phyloP scores from a whole-genome alignment of 2,888 invertebrate genomes.

The Atrina japonica region DNA sequence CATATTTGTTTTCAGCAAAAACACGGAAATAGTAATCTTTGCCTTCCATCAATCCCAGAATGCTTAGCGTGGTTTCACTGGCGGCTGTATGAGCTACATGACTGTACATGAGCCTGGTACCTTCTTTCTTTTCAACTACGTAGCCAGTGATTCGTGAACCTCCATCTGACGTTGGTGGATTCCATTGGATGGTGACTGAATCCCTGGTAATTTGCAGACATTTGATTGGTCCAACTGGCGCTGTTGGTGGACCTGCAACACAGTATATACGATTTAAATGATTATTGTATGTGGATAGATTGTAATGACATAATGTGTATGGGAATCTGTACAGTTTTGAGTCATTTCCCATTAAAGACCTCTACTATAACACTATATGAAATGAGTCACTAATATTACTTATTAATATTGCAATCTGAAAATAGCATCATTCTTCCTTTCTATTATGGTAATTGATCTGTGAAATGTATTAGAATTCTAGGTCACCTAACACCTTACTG shows the following conservation, averaged over 20 bases:
- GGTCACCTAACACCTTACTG: no score
- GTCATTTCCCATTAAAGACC: no score
- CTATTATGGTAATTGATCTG: no score
- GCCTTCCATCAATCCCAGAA: constrained; percentile 86
- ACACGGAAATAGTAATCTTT: constrained; percentile 92
- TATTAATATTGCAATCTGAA: no score
- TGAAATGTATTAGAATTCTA: no score
- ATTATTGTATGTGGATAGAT: no score
- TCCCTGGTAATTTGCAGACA: constrained; percentile 76
- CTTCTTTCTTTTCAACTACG: constrained; percentile 75
- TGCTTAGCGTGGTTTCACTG: constrained; percentile 59
- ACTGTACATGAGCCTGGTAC: constrained; percentile 74
- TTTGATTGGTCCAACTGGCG: constrained; percentile 77
- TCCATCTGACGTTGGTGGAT: constrained; percentile 79
- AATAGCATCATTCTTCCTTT: no score
- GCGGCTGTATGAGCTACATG: constrained; percentile 72
- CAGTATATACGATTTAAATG: background rate
- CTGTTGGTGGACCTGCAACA: constrained; percentile 71
- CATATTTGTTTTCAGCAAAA: constrained; percentile 91
- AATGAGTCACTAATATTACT: no score
- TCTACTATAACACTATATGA: no score
- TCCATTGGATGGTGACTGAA: constrained; percentile 79
- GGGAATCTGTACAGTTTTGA: no score
- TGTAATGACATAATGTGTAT: no score
- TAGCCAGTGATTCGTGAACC: constrained; percentile 79